Conservation (phyloP, 2,888 invertebrate genomes). For the Phrixothrix hirtus region DNA sequence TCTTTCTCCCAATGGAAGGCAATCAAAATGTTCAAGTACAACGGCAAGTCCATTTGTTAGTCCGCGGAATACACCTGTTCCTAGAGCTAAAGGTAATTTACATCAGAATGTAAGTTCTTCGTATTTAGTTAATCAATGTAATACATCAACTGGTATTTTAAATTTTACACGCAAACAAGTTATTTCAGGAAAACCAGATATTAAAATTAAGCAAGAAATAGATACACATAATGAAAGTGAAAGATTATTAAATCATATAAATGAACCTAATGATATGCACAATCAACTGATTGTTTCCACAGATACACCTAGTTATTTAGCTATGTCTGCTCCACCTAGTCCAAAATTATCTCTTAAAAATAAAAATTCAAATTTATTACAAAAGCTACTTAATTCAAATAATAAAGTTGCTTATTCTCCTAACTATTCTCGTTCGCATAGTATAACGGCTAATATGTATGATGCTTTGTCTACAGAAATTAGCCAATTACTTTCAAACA, state of each 20-base stretch:
- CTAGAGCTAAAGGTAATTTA: conserved; percentile 65
- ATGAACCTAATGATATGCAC: conserved; percentile 37
- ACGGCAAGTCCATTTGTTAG: conserved; percentile 82
- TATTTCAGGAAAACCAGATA: conserved; percentile 23
- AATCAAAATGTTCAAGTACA: conserved; percentile 67
- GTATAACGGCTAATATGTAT: conserved; percentile 40
- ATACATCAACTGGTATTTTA: conserved; percentile 29
- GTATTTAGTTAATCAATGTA: conserved; percentile 21
- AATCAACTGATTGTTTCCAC: conserved; percentile 25
- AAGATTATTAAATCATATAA: conserved; percentile 5
- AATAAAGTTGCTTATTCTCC: conserved; percentile 59
- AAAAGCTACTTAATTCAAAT: conserved; percentile 58
- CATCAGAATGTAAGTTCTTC: conserved; percentile 57
- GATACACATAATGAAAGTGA: conserved; percentile 38
- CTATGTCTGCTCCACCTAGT: conserved; percentile 72
- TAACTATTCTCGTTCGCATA: conserved; percentile 49
- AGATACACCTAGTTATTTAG: conserved; percentile 43
- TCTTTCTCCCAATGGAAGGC: conserved; percentile 62
- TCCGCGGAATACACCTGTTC: conserved; percentile 75
- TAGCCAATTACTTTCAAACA: conserved; percentile 65
- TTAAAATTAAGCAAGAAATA: conserved; percentile 48
- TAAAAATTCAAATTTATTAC: conserved; percentile 45
- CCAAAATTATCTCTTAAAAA: conserved; percentile 57
- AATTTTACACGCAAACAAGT: conserved; percentile 30
- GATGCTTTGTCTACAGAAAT: conserved; percentile 64